These are phyloP conservation scores for Pollicipes pollicipes DNA, from an alignment of 1,140 invertebrate species.

Conservation along the genomic window DNA sequence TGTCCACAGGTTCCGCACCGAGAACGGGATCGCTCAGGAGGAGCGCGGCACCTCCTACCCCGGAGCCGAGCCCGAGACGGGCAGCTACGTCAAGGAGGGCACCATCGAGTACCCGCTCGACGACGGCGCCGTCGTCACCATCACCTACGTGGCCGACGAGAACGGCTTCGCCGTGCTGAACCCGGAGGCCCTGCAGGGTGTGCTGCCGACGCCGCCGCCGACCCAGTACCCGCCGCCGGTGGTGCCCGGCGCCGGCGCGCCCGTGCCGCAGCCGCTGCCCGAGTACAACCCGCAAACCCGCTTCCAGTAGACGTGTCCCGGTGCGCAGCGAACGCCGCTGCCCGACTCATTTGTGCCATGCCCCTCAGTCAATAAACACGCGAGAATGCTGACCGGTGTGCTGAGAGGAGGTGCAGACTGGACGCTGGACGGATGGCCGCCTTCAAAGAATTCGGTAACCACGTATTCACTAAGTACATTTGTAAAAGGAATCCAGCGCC, in stretches of 20 bases:
- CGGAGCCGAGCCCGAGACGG: neutral
- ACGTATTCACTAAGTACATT: too few relatives aligned
- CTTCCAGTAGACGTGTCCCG: too few relatives aligned
- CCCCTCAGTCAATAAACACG: too few relatives aligned
- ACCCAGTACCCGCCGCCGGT: constrained; percentile 15
- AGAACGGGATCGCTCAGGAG: neutral
- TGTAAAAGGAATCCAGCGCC: too few relatives aligned
- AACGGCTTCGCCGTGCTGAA: constrained; percentile 1
- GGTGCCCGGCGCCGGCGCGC: constrained; percentile 12
- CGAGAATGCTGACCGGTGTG: too few relatives aligned
- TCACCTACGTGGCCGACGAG: neutral
- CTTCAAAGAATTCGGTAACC: too few relatives aligned
- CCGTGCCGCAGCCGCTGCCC: constrained; percentile 1
- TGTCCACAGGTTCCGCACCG: neutral
- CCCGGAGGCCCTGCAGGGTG: constrained; percentile 7
- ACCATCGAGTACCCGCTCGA: neutral
- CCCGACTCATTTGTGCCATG: too few relatives aligned
- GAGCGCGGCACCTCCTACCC: neutral
- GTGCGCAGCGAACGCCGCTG: too few relatives aligned
- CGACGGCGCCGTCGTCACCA: neutral
- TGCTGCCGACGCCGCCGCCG: constrained; percentile 16
- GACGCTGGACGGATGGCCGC: too few relatives aligned
- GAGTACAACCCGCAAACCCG: constrained; percentile 1
- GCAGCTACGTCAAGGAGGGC: neutral
- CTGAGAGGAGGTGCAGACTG: too few relatives aligned